Conservation (phyloP, 2,888 invertebrate species). For the Gnatocerus cornutus region DNA sequence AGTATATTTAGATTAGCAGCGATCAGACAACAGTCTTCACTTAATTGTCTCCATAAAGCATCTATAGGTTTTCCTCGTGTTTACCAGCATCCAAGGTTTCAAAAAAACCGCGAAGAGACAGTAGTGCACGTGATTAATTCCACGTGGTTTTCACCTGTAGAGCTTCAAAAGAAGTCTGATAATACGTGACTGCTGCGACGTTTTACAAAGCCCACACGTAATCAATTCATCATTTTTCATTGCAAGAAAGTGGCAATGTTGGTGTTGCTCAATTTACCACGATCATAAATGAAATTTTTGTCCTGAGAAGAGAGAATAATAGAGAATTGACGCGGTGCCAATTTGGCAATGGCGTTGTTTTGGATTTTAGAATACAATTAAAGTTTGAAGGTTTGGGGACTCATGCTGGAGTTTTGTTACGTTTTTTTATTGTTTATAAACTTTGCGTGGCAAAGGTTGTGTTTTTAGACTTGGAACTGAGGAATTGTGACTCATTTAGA, state of each 20-base stretch:
- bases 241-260: constrained; percentile 18
- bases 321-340: constrained; percentile 12
- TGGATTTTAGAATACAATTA: constrained; percentile 21
- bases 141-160: too few relatives aligned
- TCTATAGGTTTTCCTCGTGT: too few relatives aligned
- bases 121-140: too few relatives aligned
- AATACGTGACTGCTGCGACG: too few relatives aligned
- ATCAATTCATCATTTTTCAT: too few relatives aligned
- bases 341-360: constrained; percentile 21
- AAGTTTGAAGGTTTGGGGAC: not conserved
- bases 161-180: too few relatives aligned
- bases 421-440: not conserved
- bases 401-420: not conserved
- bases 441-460: constrained; percentile 17
- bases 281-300: too few relatives aligned
- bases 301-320: too few relatives aligned
- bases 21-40: not conserved
- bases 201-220: too few relatives aligned
- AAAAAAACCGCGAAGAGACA: too few relatives aligned
- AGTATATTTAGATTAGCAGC: too few relatives aligned
- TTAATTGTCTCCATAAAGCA: not conserved
- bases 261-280: constrained; percentile 14
- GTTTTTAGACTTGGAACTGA: constrained; percentile 13
- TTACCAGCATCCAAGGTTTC: too few relatives aligned
- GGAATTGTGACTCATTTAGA: constrained; percentile 8